Evolutionary conservation across 92 coral and sea anemone species (phyloP).

Genomic region (Parazoanthus atlanticus): DNA sequence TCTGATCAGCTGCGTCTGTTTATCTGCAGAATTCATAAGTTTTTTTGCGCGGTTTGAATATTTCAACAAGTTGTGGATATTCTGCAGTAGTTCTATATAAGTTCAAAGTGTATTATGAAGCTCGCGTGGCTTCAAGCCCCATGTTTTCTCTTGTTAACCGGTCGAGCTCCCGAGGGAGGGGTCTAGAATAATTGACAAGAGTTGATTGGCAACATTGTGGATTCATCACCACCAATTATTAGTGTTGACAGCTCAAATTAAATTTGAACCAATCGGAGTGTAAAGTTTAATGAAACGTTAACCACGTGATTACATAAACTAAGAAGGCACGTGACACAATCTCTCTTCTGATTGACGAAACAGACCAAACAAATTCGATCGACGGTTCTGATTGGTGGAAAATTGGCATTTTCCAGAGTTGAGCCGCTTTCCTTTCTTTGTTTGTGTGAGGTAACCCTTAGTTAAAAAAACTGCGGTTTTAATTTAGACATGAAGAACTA

Average conservation of each 20-base stretch:
- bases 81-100: slow-evolving; percentile 44
- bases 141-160: slow-evolving; percentile 85
- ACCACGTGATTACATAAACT: slow-evolving; percentile 74
- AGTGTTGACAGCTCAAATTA: slow-evolving; percentile 94
- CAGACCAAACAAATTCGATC: slow-evolving; percentile 56
- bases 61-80: slow-evolving; percentile 36
- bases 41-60: slow-evolving; percentile 46
- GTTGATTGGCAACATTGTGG: slow-evolving; percentile 79
- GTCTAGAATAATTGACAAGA: slow-evolving; percentile 82
- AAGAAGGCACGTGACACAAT: slow-evolving; percentile 53
- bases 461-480: slow-evolving; percentile 48
- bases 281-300: slow-evolving; percentile 42
- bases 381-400: slow-evolving; percentile 56
- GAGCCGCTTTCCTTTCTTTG: slow-evolving; percentile 66
- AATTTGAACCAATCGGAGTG: slow-evolving; percentile 70
- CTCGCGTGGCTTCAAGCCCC: slow-evolving; percentile 97
- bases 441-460: slow-evolving; percentile 57
- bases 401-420: slow-evolving; percentile 53
- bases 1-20: slow-evolving; percentile 45
- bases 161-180: slow-evolving; percentile 95
- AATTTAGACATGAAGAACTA: slow-evolving; percentile 47
- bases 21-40: slow-evolving; percentile 47
- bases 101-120: slow-evolving; percentile 43
- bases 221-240: slow-evolving; percentile 96
- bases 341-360: slow-evolving; percentile 55